Evolutionary conservation across 2,113 vertebrate species (phyloP).

Genomic region (Trematocara zebra): DNA sequence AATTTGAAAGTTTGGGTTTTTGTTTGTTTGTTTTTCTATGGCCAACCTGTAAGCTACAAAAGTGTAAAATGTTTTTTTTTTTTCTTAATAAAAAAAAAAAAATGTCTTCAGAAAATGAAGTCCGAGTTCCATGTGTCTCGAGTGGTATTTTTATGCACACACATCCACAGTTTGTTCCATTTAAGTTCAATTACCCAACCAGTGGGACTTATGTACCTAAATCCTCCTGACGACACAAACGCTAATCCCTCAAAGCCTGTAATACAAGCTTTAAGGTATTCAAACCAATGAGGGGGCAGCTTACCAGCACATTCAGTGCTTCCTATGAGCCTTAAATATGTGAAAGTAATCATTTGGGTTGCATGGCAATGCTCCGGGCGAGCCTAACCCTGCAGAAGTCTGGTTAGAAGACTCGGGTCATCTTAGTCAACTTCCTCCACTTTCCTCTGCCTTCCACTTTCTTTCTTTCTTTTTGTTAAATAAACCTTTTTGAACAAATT

Average conservation of each 20-base stretch:
- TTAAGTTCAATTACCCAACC: conserved; percentile 12
- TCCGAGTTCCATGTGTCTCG: not conserved
- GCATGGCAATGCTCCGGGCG: not conserved
- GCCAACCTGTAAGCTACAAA: conserved; percentile 56
- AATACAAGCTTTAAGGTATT: conserved; percentile 10
- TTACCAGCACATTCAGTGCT: not conserved
- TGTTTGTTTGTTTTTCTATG: conserved; percentile 29
- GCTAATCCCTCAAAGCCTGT: conserved; percentile 23
- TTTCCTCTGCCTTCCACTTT: not conserved
- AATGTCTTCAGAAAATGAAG: conserved; percentile 57
- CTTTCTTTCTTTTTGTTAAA: not conserved
- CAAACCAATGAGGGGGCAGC: not conserved
- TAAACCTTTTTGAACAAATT: not conserved
- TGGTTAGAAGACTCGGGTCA: not conserved
- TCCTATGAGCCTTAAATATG: not conserved
- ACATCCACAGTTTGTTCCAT: not conserved
- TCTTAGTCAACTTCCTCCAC: not conserved
- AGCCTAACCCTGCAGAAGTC: not conserved
- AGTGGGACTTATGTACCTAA: not conserved
- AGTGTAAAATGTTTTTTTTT: conserved; percentile 18
- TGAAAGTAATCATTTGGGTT: not conserved
- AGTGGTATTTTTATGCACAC: not conserved
- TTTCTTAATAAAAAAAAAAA: conserved; percentile 70
- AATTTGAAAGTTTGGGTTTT: conserved; percentile 54
- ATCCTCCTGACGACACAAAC: conserved; percentile 15